Conservation (phyloP, 92 coral and sea anemone genomes). For the Palythoa caribaeorum region DNA sequence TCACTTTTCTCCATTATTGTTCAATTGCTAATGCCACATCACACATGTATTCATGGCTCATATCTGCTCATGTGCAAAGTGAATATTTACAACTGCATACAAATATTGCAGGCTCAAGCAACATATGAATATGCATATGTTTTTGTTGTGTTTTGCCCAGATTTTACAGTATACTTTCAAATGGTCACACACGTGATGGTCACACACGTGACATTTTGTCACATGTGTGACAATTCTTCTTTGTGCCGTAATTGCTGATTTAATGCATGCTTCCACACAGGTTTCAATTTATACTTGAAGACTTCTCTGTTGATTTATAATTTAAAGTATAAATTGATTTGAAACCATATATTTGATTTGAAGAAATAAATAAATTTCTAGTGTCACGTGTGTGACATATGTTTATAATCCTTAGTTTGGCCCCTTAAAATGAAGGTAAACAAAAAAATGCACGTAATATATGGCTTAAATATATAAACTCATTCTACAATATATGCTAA, state of each 20-base stretch:
- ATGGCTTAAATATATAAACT: conserved; percentile 32
- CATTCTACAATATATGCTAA: conserved; percentile 24
- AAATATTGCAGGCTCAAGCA: conserved; percentile 46
- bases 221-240: conserved; percentile 52
- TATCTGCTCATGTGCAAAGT: conserved; percentile 46
- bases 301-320: conserved; percentile 36
- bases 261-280: conserved; percentile 35
- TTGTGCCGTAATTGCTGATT: conserved; percentile 37
- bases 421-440: conserved; percentile 35
- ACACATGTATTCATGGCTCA: conserved; percentile 35
- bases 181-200: conserved; percentile 58
- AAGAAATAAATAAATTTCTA: conserved; percentile 27
- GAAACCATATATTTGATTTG: conserved; percentile 30
- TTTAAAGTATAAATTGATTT: conserved; percentile 29
- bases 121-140: conserved; percentile 30
- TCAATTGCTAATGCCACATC: conserved; percentile 38
- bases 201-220: conserved; percentile 52
- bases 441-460: conserved; percentile 20
- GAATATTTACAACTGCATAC: conserved; percentile 43
- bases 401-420: conserved; percentile 33
- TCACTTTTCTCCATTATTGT: conserved; percentile 30
- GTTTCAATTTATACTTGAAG: conserved; percentile 32
- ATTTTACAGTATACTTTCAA: conserved; percentile 33
- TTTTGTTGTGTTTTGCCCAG: conserved; percentile 42
- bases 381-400: conserved; percentile 37